Percentiles rank a stretch among this genome's conserved stretches.
Conservation (phyloP, 2,797 vertebrate genomes). For the Chromobotia macracanthus region DNA sequence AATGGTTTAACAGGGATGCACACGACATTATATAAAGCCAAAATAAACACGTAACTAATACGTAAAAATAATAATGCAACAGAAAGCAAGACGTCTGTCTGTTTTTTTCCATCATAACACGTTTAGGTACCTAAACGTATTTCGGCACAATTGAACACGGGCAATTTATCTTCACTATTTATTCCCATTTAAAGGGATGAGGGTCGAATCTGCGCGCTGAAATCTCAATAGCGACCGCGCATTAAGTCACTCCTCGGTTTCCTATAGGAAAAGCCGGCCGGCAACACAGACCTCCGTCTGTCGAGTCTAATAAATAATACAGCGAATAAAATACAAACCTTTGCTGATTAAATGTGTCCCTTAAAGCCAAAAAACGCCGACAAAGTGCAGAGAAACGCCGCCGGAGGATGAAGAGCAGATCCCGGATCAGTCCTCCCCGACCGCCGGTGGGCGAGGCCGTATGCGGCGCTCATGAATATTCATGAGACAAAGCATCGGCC, state of each 20-base stretch:
- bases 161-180: not conserved
- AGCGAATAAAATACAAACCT: constrained; percentile 10
- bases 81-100: too few species aligned
- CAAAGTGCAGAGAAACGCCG: constrained; percentile 22
- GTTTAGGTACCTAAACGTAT: not conserved
- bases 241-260: constrained; percentile 27
- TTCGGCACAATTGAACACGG: not conserved
- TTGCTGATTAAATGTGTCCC: not conserved
- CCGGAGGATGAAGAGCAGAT: constrained; percentile 23
- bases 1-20: not conserved
- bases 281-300: not conserved
- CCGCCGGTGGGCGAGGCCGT: constrained; percentile 24
- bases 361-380: not conserved
- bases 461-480: constrained; percentile 58
- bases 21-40: not conserved
- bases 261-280: constrained; percentile 4
- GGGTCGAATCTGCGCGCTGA: not conserved
- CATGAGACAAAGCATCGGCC: constrained; percentile 76
- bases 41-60: too few species aligned
- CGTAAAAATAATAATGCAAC: too few species aligned
- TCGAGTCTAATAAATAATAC: too few species aligned
- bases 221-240: not conserved
- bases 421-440: not conserved
- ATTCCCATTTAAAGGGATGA: too few species aligned
- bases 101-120: too few species aligned